Base-by-base conservation (phyloP, 2,888 invertebrate species). In the Ceraclea dissimilis region DNA sequence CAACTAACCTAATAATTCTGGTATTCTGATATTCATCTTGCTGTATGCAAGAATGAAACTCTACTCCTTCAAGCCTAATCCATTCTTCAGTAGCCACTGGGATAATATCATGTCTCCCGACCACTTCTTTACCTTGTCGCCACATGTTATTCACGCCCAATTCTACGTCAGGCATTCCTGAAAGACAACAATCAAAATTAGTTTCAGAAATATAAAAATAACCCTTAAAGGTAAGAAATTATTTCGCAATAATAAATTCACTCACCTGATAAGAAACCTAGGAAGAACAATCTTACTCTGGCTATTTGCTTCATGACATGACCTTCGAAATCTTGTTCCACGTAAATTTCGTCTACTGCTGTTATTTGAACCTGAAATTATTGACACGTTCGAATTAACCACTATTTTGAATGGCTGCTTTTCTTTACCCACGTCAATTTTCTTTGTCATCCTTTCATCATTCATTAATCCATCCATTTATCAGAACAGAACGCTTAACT, bases 51-150 rank as follows among this genome's bases (percentile, higher is more conserved):
- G 88, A 86, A 75, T 98, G 97, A 72, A 99, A 96, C 72, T 97
- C 95, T 0, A 92, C 85, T 50, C 86, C 83, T 75, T 99, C 97
- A 54, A 98, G 82, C 43, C 94, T 85, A 68, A 99, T 99, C 99
- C 99, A 99, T 75, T 99, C 95, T 75, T 99, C 99, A 0, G 99
- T 99, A 60, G 91, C 91, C 17, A 94, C 93, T 19, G 99, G 98
- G 70, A 99, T 95, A 71, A 99, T 99, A 75, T 99, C 99, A 73
- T 97, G 96, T 2, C 99, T 81, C 0, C 99, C 96, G 1, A 99
- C 99, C 52, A 99, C 96, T 80, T 99, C 99, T 73, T 89, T 90
- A n/a, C 98, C 98, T 73, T 96, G 93, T n/a, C 97, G 81, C 72
- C 93, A 84, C 81, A 94, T 84, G 74, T 99, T 99, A 73, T 99